phyloP scores from a whole-genome alignment of 2,888 invertebrate genomes.

The Nomada ruficornis region DNA sequence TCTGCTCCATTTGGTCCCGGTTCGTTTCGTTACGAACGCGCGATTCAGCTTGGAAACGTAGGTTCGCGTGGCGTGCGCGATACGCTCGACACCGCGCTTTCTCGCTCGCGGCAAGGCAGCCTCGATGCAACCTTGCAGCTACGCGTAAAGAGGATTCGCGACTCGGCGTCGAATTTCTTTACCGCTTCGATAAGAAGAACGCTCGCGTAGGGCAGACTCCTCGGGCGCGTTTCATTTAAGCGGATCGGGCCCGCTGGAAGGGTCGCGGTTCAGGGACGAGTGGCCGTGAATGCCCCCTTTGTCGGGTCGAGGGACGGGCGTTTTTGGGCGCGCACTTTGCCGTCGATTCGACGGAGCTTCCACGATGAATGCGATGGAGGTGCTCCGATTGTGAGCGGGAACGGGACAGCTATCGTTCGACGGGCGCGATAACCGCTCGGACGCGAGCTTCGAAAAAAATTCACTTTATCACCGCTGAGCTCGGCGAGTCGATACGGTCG shows the following conservation, averaged over 20 bases:
- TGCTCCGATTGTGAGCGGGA: background rate
- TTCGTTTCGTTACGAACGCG: background rate
- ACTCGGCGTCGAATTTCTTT: background rate
- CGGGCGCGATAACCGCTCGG: background rate
- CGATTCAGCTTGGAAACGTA: background rate
- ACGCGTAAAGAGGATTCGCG: background rate
- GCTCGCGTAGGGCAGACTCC: no score
- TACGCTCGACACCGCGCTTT: constrained; percentile 66
- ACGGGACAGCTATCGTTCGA: background rate
- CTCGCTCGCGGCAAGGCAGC: constrained; percentile 79
- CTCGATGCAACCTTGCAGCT: constrained; percentile 54
- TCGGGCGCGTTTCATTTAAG: background rate
- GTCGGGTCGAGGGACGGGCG: background rate
- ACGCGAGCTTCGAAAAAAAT: constrained; percentile 18
- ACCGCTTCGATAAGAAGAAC: no score
- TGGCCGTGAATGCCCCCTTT: constrained; percentile 20
- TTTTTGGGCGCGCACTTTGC: no score
- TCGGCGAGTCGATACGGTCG: background rate
- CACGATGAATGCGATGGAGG: background rate
- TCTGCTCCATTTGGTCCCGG: background rate
- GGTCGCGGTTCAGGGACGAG: background rate
- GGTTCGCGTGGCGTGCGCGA: background rate
- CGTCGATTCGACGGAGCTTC: background rate
- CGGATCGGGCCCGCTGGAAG: background rate
- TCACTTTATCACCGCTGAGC: background rate